These are phyloP conservation scores for Percopsis transmontana DNA, from an alignment of 2,113 vertebrate genomes.

Conservation along the genomic window DNA sequence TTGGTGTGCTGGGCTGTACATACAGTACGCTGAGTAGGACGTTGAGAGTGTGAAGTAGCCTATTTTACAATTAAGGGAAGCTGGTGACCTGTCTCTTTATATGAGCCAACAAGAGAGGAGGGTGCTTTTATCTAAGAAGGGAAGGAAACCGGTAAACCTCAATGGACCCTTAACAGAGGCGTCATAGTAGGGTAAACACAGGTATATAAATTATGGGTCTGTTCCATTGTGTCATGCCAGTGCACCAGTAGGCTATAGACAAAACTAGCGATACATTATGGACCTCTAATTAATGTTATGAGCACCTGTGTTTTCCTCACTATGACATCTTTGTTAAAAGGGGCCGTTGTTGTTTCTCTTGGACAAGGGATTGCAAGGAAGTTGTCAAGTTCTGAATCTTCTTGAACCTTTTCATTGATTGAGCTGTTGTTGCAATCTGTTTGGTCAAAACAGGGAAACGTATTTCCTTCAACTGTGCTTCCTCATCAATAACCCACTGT, in stretches of 20 bases:
- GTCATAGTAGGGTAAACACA: no score
- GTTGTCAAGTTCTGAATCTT: constrained; percentile 2
- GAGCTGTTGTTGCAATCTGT: constrained; percentile 37
- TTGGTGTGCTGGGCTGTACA: constrained; percentile 19
- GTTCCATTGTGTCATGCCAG: no score
- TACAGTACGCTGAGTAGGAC: constrained; percentile 15
- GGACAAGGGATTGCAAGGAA: background rate
- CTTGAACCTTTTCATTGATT: background rate
- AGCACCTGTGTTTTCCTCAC: no score
- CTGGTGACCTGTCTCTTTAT: constrained; percentile 26
- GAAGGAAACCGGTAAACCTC: background rate
- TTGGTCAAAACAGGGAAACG: constrained; percentile 32
- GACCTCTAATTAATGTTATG: no score
- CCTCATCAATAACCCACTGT: constrained; percentile 47
- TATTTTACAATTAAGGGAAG: constrained; percentile 4
- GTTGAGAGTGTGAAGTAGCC: constrained; percentile 8
- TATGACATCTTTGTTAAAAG: no score
- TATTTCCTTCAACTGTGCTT: constrained; percentile 25
- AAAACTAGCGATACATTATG: no score
- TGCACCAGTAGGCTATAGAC: no score
- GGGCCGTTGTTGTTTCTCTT: no score
- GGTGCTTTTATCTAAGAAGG: background rate
- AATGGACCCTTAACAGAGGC: background rate
- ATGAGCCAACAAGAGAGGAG: constrained; percentile 5
- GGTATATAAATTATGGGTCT: no score